Percentiles rank a stretch among this genome's conserved stretches.
phyloP scores from a whole-genome alignment of 2,113 vertebrate species.

The Scomber japonicus region DNA sequence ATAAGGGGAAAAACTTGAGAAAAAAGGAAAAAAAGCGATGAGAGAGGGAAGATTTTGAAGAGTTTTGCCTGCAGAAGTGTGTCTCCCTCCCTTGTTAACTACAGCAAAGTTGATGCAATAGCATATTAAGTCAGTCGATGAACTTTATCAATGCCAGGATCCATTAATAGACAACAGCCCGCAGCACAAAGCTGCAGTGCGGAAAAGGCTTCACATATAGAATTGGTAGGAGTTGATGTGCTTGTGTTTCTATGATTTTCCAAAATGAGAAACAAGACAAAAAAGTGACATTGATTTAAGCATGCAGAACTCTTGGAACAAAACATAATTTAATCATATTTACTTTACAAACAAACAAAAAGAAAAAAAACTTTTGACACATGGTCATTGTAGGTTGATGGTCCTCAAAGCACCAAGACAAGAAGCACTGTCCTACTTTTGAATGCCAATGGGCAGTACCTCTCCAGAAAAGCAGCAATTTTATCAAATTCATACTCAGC shows the following conservation, averaged over 20 bases:
- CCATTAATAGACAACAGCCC: conserved; percentile 64
- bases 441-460: too few species aligned
- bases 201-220: conserved; percentile 23
- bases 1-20: conserved; percentile 41
- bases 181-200: conserved; percentile 36
- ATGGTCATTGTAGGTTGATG: neutral
- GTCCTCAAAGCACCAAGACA: neutral
- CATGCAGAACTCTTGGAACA: neutral
- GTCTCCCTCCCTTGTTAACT: conserved; percentile 62
- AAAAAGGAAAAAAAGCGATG: conserved; percentile 20
- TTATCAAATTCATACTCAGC: neutral
- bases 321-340: conserved; percentile 23
- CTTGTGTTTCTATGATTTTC: conserved; percentile 27
- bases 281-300: neutral
- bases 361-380: neutral
- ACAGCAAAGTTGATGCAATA: conserved; percentile 71
- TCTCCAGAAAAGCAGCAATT: too few species aligned
- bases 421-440: neutral
- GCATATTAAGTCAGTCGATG: conserved; percentile 67
- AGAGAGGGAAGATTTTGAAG: conserved; percentile 42
- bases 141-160: conserved; percentile 63
- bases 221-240: neutral
- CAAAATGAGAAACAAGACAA: conserved; percentile 1
- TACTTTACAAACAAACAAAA: too few species aligned
- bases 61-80: conserved; percentile 59